Base-by-base conservation (phyloP, 2,797 vertebrate species). In the Pantherophis alleghaniensis region DNA sequence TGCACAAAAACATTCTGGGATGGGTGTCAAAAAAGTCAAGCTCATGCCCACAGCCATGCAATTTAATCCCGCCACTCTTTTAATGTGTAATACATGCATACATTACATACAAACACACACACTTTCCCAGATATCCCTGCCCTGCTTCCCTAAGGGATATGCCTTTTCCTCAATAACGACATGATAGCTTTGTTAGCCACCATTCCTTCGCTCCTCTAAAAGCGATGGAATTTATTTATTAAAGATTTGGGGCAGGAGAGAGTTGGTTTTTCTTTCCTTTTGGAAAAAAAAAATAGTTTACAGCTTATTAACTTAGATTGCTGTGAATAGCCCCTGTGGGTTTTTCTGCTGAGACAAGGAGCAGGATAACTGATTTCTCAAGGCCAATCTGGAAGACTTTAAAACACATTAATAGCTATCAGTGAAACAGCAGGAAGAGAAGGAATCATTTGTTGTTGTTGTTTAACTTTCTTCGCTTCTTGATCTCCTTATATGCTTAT, bases 281-380 rank as follows among this genome's bases (percentile, higher is more conserved):
- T 91, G 7, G 11, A 37, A 95, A 97, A 92, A 66, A 66, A 91
- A 96, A 96, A 96, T 96, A 96, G 95, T 97, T 97, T 97, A 96
- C 94, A 97, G 95, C 97, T 97, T 98, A 97, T 97, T 97, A 97
- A 97, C 94, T 97, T 97, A 94, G 96, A 97, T 97, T 96, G 94
- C 96, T 95, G 86, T 94, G 95, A 97, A 97, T 97, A 91, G 24
- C 93, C 97, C 96, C 96, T 96, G 74, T 66, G 96, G 94, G 97
- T 91, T 95, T 97, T 97, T 94, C 94, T 94, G 86, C 87, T 95
- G 94, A 96, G 96, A 96, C 86, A 95, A 96, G 93, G 95, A 96
- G 95, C 95, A 93, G 87, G 93, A 96, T 96, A 96, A 97, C 95
- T 94, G 96, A 96, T 95, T 96, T 95, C 96, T 96, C 96, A 96